Evolutionary conservation across 2,113 vertebrate genomes (phyloP).

Genomic region (Murina feae): DNA sequence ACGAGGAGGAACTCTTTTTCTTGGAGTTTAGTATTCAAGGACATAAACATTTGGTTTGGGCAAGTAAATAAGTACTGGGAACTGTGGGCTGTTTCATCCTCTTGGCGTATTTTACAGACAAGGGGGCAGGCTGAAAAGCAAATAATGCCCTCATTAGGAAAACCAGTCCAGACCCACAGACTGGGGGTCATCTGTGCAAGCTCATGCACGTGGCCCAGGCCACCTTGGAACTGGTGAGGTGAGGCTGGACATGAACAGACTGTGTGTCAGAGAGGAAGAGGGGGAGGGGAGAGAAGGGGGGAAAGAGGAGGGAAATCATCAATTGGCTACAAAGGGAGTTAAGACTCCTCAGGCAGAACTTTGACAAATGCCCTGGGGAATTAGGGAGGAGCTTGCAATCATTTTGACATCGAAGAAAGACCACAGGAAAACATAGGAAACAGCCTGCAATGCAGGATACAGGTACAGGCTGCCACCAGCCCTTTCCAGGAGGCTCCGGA

Average conservation of each 20-base stretch:
- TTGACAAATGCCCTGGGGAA: background rate
- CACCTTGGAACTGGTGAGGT: background rate
- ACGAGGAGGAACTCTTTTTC: slow-evolving; percentile 37
- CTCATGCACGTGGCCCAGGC: background rate
- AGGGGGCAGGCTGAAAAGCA: slow-evolving; percentile 53
- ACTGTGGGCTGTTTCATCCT: slow-evolving; percentile 54
- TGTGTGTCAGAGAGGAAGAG: background rate
- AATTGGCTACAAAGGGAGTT: background rate
- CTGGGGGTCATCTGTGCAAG: slow-evolving; percentile 15
- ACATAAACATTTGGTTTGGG: slow-evolving; percentile 70
- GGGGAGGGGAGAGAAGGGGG: accelerated
- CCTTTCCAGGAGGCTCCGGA: background rate
- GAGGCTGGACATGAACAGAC: background rate
- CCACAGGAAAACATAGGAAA: background rate
- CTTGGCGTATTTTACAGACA: slow-evolving; percentile 73
- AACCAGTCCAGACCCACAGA: background rate
- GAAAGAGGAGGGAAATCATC: background rate
- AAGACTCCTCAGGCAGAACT: background rate
- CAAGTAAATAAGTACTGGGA: slow-evolving; percentile 62
- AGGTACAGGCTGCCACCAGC: background rate
- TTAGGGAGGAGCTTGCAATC: background rate
- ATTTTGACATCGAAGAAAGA: background rate
- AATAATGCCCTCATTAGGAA: slow-evolving; percentile 64
- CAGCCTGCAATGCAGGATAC: background rate
- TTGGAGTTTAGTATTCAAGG: slow-evolving; percentile 66